Percentiles rank a stretch among this genome's conserved stretches.
Evolutionary conservation across 1,140 invertebrate genomes (phyloP).

Genomic region (Antheraea pernyi): DNA sequence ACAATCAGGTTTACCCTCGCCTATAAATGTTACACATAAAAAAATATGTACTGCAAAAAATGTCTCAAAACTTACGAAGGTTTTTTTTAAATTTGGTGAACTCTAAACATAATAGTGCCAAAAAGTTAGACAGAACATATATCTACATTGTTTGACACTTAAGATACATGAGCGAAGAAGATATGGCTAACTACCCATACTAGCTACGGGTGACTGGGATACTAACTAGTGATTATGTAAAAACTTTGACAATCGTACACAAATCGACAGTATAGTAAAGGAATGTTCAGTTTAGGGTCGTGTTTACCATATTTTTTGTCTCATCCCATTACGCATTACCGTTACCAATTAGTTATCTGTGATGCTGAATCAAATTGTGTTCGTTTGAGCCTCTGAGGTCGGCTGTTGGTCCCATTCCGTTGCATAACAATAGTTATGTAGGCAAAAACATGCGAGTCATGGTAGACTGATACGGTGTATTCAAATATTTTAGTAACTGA

Average conservation of each 20-base stretch:
- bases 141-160: too few relatives aligned
- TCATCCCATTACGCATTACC: conserved; percentile 41
- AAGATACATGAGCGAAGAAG: too few relatives aligned
- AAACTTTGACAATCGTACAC: neutral
- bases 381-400: conserved; percentile 18
- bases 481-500: neutral
- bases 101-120: too few relatives aligned
- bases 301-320: conserved; percentile 44
- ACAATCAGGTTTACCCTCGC: too few relatives aligned
- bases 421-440: conserved; percentile 51
- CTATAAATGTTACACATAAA: too few relatives aligned
- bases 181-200: too few relatives aligned
- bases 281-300: conserved; percentile 14
- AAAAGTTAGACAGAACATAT: too few relatives aligned
- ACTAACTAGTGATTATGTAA: too few relatives aligned
- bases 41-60: too few relatives aligned
- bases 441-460: conserved; percentile 46
- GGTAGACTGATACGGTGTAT: conserved; percentile 10
- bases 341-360: conserved; percentile 60
- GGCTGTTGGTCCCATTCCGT: conserved; percentile 40
- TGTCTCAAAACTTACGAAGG: too few relatives aligned
- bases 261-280: neutral
- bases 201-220: too few relatives aligned
- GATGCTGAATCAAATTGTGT: conserved; percentile 59
- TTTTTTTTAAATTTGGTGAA: too few relatives aligned